Evolutionary conservation across 2,888 invertebrate genomes (phyloP).

Genomic region (Nymphalis c-album): DNA sequence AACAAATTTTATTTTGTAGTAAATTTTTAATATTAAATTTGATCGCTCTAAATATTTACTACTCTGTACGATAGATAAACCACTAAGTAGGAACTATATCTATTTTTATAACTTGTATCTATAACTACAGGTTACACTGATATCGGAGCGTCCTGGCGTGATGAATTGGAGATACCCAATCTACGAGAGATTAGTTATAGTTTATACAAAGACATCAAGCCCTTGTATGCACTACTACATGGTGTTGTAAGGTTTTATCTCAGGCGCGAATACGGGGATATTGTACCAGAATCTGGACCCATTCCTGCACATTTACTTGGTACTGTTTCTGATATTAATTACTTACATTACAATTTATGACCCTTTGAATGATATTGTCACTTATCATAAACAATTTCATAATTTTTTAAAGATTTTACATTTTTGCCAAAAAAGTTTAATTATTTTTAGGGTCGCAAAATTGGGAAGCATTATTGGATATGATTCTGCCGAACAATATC

Average conservation of each 20-base stretch:
- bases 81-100: neutral
- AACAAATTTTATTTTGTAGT: no score
- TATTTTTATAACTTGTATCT: neutral
- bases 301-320: slow-evolving; percentile 87
- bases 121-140: slow-evolving; percentile 80
- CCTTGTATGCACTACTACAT: slow-evolving; percentile 86
- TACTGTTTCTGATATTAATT: slow-evolving; percentile 44
- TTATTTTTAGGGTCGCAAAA: slow-evolving; percentile 82
- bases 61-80: neutral
- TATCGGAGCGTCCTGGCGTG: slow-evolving; percentile 84
- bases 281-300: slow-evolving; percentile 77
- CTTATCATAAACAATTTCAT: no score
- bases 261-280: slow-evolving; percentile 77
- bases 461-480: slow-evolving; percentile 82
- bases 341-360: no score
- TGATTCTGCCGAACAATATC: slow-evolving; percentile 78
- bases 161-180: slow-evolving; percentile 83
- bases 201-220: slow-evolving; percentile 81
- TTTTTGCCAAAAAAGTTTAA: neutral
- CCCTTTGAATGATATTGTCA: no score
- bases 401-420: no score
- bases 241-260: slow-evolving; percentile 85
- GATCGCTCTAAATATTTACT: no score
- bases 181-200: slow-evolving; percentile 77
- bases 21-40: no score